Evolutionary conservation across 2,888 invertebrate genomes (phyloP), one percentile per base, ranked within the genome.

Genomic region (Drosophila neonasuta): DNA sequence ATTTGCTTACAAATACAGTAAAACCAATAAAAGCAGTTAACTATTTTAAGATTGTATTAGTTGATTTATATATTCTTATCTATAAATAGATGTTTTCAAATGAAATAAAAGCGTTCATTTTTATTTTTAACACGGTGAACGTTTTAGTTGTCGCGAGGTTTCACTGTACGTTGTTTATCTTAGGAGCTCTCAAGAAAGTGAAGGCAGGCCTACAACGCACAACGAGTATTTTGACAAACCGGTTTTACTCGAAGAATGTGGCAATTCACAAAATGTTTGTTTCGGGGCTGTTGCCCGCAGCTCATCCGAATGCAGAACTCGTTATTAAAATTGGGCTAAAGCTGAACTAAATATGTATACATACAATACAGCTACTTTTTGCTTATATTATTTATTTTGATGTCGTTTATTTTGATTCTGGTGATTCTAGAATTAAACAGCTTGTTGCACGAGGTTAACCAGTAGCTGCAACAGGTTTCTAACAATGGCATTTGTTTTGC

Each of bases 261-360:
- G 48, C 59, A 73, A 69, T 30, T 56, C 51, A 36, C 36, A 50
- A 44, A 45, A 34, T 50, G 20, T 51, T 52, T 58, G 24, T 44
- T 55, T 65, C 24, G 11, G 58, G 58, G 24, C 55, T 24, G 41
- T 52, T 52, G 54, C 20, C 41, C 62, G 66, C 67, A 74, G 59
- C 57, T 76, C 67, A 67, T 64, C 74, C 50, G 71, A 52, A 60
- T 80, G 50, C 64, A 59, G 68, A 80, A 80, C 84, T 79, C 44
- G 79, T 81, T 81, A 74, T 72, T 64, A 64, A 79, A 80, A 55
- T 69, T 74, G 65, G 72, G 70, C 56, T 74, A 70, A 45, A 44
- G 36, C 56, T 41, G 45, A 34, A 29, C 11, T n/a, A 10, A 11
- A 24, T 46, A 24, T 58, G 41, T 32, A 49, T 30, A 56, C 13